phyloP scores from a whole-genome alignment of 2,797 vertebrate species.

The Melanotaenia parkinsoni region DNA sequence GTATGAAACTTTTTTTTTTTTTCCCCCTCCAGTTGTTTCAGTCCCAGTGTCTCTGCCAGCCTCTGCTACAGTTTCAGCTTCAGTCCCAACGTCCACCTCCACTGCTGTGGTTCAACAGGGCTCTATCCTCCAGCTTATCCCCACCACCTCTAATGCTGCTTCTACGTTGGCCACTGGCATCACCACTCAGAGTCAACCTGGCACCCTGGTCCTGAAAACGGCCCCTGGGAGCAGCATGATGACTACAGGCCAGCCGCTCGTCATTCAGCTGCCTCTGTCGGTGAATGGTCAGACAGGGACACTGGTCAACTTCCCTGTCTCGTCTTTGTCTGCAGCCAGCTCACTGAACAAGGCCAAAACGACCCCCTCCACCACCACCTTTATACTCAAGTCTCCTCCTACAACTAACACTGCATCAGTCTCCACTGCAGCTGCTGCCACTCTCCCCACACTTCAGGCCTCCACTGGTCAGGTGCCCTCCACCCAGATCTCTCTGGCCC shows the following conservation, averaged over 20 bases:
- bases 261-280: constrained; percentile 85
- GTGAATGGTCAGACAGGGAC: constrained; percentile 80
- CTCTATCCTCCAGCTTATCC: constrained; percentile 81
- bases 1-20: neutral
- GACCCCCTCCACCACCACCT: constrained; percentile 77
- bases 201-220: constrained; percentile 81
- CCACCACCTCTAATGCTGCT: constrained; percentile 71
- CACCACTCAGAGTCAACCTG: constrained; percentile 78
- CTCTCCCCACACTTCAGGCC: constrained; percentile 68
- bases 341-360: constrained; percentile 81
- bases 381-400: constrained; percentile 78
- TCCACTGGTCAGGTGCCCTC: constrained; percentile 65
- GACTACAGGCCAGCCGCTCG: constrained; percentile 85
- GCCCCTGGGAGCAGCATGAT: constrained; percentile 75
- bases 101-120: constrained; percentile 83
- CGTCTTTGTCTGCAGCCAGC: constrained; percentile 77
- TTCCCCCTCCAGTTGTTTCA: constrained; percentile 23
- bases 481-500: constrained; percentile 76
- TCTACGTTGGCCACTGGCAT: constrained; percentile 70
- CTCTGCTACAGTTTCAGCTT: constrained; percentile 32
- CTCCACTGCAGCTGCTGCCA: constrained; percentile 43
- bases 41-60: constrained; percentile 35
- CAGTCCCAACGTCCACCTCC: constrained; percentile 76
- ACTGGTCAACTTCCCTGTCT: constrained; percentile 81
- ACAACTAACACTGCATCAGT: constrained; percentile 53